These are phyloP conservation scores for Lerema accius DNA, from an alignment of 1,140 invertebrate genomes.

Conservation along the genomic window DNA sequence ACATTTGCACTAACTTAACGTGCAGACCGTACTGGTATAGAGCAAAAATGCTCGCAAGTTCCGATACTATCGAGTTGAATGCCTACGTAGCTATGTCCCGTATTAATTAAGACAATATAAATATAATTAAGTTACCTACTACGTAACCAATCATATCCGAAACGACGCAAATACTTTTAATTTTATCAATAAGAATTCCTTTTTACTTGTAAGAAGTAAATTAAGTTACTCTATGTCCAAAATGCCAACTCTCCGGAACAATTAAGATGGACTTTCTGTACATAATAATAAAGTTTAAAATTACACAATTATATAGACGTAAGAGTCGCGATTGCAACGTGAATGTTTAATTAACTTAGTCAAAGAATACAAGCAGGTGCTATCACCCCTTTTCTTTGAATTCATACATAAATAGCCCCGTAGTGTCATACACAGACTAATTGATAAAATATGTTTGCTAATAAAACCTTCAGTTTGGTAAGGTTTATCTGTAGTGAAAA, in stretches of 20 bases:
- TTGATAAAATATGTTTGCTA: slow-evolving; percentile 29
- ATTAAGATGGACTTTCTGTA: background rate
- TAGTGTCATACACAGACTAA: slow-evolving; percentile 43
- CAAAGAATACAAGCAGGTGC: slow-evolving; percentile 45
- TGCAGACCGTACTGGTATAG: slow-evolving; percentile 47
- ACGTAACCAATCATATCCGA: slow-evolving; percentile 35
- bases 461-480: slow-evolving; percentile 20
- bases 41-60: slow-evolving; percentile 60
- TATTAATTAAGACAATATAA: slow-evolving; percentile 70
- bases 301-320: background rate
- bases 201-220: slow-evolving; percentile 15
- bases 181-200: slow-evolving; percentile 6
- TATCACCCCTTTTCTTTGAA: slow-evolving; percentile 36
- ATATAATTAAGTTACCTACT: slow-evolving; percentile 53
- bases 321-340: background rate
- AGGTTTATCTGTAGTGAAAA: too few relatives aligned
- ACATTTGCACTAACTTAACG: slow-evolving; percentile 22
- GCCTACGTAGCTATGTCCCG: slow-evolving; percentile 57
- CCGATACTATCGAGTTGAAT: slow-evolving; percentile 52
- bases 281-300: background rate
- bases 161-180: background rate
- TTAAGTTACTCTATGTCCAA: slow-evolving; percentile 1
- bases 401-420: slow-evolving; percentile 42
- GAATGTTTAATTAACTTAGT: slow-evolving; percentile 18
- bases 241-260: background rate